Evolutionary conservation across 2,888 invertebrate species (phyloP), one percentile per base, ranked within the genome.

Genomic region (Trachelus stipa): DNA sequence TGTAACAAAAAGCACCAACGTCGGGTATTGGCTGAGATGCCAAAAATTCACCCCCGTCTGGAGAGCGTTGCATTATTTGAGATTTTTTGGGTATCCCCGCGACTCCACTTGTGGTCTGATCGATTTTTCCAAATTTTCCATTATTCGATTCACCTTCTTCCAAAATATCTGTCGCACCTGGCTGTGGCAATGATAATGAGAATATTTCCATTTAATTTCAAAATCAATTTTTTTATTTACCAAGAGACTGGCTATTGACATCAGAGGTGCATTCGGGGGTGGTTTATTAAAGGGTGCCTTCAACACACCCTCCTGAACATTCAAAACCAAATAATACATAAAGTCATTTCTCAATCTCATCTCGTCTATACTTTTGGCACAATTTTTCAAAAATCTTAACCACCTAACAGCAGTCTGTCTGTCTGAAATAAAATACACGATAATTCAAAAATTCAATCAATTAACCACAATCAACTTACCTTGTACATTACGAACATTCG

Each of bases 1-100:
- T 88, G 85, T 94, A 94, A 86, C 93, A 93, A 87, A 94, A 94
- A 1, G 93, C 93, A 1, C 93, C 93, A 85, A 93, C 93, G 81
- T 93, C 90, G 1, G 93, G 94, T 6, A 93, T 92, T 4, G 94
- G 93, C 82, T 94, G 93, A 1, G 93, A 91, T 0, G 93, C 92
- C 73, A 94, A 87, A 87, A 94, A 94, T 12, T 92, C 93, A 3
- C 93, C 94, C 3, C 93, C 93, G 85, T 94, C 93, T 1, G 93
- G 93, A 1, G 93, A 93, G 78, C 92, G 91, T 84, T 92, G 91
- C 85, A 92, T 92, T 34, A 93, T 85, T 85, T 93, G 89, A 0
- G 93, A 92, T 82, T 88, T 90, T 77, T 83, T 84, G 12, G 40
- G 40, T 56, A 56, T 23, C 0, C 40, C 40, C 23, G 40, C 15